Conservation (phyloP, 92 coral and sea anemone genomes). For the Palythoa grandiflora region DNA sequence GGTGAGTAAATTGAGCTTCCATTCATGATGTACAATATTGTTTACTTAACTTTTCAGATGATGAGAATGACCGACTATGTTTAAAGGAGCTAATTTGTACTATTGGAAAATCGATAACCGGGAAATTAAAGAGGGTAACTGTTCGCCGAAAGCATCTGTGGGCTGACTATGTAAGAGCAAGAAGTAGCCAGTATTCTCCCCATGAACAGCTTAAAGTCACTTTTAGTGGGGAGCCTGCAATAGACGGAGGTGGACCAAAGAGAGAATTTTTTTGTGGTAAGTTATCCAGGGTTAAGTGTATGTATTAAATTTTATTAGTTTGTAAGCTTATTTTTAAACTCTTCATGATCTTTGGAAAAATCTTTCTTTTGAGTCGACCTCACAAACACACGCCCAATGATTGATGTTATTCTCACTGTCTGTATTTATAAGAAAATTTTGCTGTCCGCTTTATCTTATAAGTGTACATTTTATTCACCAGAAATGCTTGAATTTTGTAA, state of each 20-base stretch:
- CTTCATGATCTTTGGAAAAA: constrained; percentile 12
- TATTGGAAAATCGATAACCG: constrained; percentile 2
- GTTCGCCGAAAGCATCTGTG: constrained; percentile 65
- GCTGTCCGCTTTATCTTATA: constrained; percentile 18
- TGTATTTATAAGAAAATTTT: constrained; percentile 18
- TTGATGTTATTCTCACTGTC: constrained; percentile 15
- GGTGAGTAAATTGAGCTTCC: constrained; percentile 2
- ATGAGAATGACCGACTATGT: constrained; percentile 6
- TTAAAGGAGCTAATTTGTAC: constrained; percentile 37
- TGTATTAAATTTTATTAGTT: not conserved
- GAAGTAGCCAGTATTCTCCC: constrained; percentile 52
- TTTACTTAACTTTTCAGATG: constrained; percentile 24
- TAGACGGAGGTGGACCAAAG: constrained; percentile 66
- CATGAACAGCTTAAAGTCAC: constrained; percentile 46
- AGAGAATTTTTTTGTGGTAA: constrained; percentile 61
- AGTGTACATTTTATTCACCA: constrained; percentile 25
- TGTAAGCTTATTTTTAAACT: not conserved
- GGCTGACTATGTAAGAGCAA: constrained; percentile 60
- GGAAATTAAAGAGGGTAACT: constrained; percentile 49
- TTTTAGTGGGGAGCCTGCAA: constrained; percentile 67
- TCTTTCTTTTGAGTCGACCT: constrained; percentile 4
- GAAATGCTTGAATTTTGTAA: constrained; percentile 59
- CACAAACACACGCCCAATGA: constrained; percentile 8
- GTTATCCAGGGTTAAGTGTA: constrained; percentile 1
- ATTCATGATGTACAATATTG: constrained; percentile 14